phyloP scores from a whole-genome alignment of 2,797 vertebrate genomes.

The Melanotaenia trifasciata region DNA sequence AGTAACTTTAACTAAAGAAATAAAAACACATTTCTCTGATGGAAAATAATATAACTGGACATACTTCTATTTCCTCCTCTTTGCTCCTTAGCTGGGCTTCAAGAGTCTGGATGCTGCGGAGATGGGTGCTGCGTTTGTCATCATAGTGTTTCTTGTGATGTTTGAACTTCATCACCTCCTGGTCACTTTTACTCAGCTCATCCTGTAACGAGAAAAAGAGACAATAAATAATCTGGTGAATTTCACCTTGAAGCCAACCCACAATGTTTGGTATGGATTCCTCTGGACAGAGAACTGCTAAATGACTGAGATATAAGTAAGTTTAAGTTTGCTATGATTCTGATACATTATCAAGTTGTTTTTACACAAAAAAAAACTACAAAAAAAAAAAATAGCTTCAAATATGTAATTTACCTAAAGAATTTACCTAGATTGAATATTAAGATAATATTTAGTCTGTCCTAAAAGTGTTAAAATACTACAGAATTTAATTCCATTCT shows the following conservation, averaged over 20 bases:
- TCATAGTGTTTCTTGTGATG: slow-evolving; percentile 89
- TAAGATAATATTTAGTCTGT: too few species aligned
- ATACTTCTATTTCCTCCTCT: slow-evolving; percentile 87
- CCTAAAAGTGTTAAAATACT: too few species aligned
- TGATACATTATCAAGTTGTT: neutral
- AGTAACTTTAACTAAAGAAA: neutral
- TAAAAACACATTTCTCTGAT: neutral
- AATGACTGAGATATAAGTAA: neutral
- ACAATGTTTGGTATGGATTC: neutral
- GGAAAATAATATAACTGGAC: neutral
- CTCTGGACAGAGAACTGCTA: neutral
- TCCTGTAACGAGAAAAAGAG: slow-evolving; percentile 79
- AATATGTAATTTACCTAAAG: too few species aligned
- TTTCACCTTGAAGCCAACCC: neutral
- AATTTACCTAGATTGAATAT: too few species aligned
- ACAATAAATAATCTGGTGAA: neutral
- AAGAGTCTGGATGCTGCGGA: slow-evolving; percentile 81
- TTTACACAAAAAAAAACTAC: too few species aligned
- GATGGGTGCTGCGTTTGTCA: slow-evolving; percentile 85
- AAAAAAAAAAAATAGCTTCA: too few species aligned
- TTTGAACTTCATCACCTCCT: slow-evolving; percentile 87
- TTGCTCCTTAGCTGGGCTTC: slow-evolving; percentile 81
- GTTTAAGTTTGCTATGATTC: neutral
- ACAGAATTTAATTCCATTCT: too few species aligned
- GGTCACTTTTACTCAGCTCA: slow-evolving; percentile 86